These are phyloP conservation scores for Macrosoma leucophasiata DNA, from an alignment of 2,888 invertebrate species.

Conservation along the genomic window DNA sequence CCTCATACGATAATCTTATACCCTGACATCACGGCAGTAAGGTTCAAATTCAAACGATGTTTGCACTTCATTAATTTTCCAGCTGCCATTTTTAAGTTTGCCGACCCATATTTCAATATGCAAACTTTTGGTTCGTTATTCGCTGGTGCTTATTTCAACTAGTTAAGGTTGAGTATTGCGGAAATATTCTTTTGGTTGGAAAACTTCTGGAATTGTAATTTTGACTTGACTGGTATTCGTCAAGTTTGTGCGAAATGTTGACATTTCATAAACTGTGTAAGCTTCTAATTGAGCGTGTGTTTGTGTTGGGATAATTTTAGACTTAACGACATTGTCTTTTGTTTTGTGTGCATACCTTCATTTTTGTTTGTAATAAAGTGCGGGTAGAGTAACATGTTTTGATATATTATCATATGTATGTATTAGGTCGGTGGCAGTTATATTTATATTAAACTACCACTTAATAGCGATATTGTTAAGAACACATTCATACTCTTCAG, in stretches of 20 bases:
- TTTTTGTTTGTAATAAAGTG: no score
- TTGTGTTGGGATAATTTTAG: slow-evolving; percentile 32
- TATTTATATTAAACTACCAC: no score
- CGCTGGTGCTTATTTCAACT: slow-evolving; percentile 2
- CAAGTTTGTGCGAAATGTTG: slow-evolving; percentile 42
- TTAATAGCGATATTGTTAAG: no score
- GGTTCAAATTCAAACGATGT: slow-evolving; percentile 1
- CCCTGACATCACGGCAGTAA: slow-evolving; percentile 6
- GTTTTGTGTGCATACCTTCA: no score
- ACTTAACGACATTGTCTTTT: no score
- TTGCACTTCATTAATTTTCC: no score
- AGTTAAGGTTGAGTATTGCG: slow-evolving; percentile 6
- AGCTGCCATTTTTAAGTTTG: slow-evolving; percentile 4
- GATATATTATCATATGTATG: no score
- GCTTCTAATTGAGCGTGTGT: slow-evolving; percentile 39
- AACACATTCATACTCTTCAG: no score
- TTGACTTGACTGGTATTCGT: slow-evolving; percentile 25
- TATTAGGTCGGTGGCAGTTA: no score
- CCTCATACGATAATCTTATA: not conserved
- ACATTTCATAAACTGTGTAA: slow-evolving; percentile 38
- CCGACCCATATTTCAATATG: slow-evolving; percentile 8
- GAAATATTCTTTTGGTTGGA: slow-evolving; percentile 3
- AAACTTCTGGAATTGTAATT: slow-evolving; percentile 25
- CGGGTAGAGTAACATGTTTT: no score
- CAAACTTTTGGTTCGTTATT: slow-evolving; percentile 6